Conservation (phyloP, 1,140 invertebrate species). For the Caenorhabditis tropicalis region DNA sequence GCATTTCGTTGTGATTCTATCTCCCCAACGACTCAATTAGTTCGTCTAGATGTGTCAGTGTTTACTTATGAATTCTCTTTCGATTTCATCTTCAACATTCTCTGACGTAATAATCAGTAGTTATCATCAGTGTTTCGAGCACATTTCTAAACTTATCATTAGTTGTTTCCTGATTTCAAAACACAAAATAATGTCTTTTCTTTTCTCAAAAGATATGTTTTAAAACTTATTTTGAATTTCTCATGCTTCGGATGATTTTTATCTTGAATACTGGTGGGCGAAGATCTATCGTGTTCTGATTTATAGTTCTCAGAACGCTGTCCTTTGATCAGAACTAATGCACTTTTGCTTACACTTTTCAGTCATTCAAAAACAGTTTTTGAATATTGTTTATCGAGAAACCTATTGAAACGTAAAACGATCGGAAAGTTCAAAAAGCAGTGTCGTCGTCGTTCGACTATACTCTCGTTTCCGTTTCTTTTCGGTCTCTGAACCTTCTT, state of each 20-base stretch:
- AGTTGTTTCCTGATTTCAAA: neutral
- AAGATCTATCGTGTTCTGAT: too few species aligned
- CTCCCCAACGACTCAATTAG: neutral
- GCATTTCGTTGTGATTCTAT: neutral
- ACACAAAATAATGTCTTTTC: too few species aligned
- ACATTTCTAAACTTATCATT: neutral
- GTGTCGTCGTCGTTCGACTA: neutral
- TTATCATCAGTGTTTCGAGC: neutral
- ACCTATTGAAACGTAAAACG: neutral
- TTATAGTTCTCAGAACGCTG: too few species aligned
- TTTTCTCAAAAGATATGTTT: too few species aligned
- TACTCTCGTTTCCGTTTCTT: neutral
- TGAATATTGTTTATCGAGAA: neutral
- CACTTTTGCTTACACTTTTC: too few species aligned
- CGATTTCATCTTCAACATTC: neutral
- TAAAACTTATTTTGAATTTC: too few species aligned
- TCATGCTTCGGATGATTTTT: too few species aligned
- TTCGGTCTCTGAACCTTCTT: neutral
- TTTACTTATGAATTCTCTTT: too few species aligned
- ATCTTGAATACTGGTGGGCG: too few species aligned
- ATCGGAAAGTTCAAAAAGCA: constrained; percentile 4
- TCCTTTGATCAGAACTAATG: too few species aligned
- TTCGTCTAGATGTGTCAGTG: neutral
- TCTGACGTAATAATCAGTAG: constrained; percentile 12
- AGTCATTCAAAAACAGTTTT: neutral